Evolutionary conservation across 2,888 invertebrate species (phyloP), one percentile per base, ranked within the genome.

Genomic region (Keiferia lycopersicella): DNA sequence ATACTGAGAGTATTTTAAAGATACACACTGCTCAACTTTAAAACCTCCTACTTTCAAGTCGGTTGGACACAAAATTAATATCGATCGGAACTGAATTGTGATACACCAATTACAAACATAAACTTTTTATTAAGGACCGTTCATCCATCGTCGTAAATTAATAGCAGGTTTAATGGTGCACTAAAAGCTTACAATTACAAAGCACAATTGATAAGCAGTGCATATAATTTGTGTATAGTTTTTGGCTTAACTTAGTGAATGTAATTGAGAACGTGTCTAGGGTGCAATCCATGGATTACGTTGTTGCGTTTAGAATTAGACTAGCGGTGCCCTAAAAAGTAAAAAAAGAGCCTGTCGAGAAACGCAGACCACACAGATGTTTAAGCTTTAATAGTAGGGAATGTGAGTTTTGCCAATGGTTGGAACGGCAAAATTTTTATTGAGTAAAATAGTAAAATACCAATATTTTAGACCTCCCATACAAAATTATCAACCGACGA

Each of bases 141-240:
- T 71, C 68, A 72, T 70, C 67, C 66, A 67, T 58, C 62, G 70
- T 77, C 73, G 68, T 75, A 73, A 76, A 70, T 62, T 64, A 75
- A 76, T 76, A 73, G 67, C 67, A 63, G 69, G 70, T 77, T 77
- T 71, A 75, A 75, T 74, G 66, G 66, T 69, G 68, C 68, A 74
- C 67, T 69, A 75, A 74, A 71, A 66, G 66, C 66, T 68, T 63
- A 68, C 69, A 70, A 73, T 72, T 69, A 71, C 68, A 64, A 68
- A 67, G 66, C 67, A 67, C 66, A 66, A 61, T 60, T 48, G 67
- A 67, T 50, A 50, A 50, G 7, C 10, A 8, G 66, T 69, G 66
- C 57, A 62, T 62, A 66, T 68, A 66, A 72, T 73, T 70, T 69
- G 68, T 65, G 63, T 50, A 61, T 12, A 4, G n/a, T 41, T 16